Evolutionary conservation across 1,140 invertebrate genomes (phyloP).

Genomic region (Thalassaphorura encarpata): DNA sequence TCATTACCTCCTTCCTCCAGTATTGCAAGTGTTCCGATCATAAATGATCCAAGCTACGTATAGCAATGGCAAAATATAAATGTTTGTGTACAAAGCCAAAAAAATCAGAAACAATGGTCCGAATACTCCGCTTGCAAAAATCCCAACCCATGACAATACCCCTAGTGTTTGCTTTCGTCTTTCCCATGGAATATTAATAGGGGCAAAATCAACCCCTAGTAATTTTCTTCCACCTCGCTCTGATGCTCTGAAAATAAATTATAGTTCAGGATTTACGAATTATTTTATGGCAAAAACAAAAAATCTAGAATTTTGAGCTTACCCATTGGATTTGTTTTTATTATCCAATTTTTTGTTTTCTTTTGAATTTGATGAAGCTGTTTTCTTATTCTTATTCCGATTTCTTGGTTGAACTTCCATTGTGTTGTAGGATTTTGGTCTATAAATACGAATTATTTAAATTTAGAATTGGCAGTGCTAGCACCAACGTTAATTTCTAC

Average conservation of each 20-base stretch:
- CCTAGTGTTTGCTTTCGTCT: neutral
- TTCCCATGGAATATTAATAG: slow-evolving; percentile 1
- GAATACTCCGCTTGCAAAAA: neutral
- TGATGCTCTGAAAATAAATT: neutral
- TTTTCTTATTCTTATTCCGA: too few species aligned
- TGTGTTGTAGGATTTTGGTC: too few species aligned
- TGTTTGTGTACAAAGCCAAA: neutral
- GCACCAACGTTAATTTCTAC: too few species aligned
- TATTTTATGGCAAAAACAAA: too few species aligned
- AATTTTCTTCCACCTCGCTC: neutral
- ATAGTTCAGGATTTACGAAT: too few species aligned
- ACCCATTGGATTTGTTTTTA: too few species aligned
- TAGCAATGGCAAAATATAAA: neutral
- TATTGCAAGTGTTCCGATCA: slow-evolving; percentile 35
- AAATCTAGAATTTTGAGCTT: too few species aligned
- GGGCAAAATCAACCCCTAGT: slow-evolving; percentile 5
- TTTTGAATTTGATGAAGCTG: too few species aligned
- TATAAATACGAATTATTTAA: too few species aligned
- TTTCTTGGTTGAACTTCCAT: too few species aligned
- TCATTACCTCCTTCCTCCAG: slow-evolving; percentile 50
- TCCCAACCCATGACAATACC: neutral
- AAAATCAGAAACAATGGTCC: neutral
- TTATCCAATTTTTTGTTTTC: too few species aligned
- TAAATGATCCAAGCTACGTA: slow-evolving; percentile 5
- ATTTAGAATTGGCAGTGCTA: too few species aligned